These are phyloP conservation scores for Apoda limacodes DNA, from an alignment of 2,888 invertebrate species.

Conservation along the genomic window DNA sequence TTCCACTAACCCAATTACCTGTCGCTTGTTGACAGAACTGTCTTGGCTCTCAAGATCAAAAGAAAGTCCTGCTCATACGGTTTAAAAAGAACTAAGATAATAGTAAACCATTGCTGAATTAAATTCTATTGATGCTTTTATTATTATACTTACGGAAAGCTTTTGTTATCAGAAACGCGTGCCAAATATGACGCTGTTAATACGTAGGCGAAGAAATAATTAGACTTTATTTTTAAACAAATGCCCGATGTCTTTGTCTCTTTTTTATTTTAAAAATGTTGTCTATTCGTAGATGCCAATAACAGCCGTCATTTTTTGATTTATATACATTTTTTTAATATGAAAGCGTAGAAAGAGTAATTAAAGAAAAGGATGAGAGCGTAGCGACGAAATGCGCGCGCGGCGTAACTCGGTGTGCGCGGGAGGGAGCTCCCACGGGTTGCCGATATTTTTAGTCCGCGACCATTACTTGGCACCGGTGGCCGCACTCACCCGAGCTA, in stretches of 20 bases:
- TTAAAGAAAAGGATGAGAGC: no score
- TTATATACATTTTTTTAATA: slow-evolving; percentile 4
- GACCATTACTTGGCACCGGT: slow-evolving; percentile 75
- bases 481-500: slow-evolving; percentile 65
- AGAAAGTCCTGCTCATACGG: no score
- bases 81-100: no score
- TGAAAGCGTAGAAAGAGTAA: slow-evolving; percentile 37
- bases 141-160: no score
- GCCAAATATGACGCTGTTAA: no score
- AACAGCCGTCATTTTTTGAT: neutral
- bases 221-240: neutral
- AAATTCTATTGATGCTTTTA: no score
- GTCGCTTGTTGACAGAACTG: slow-evolving; percentile 59
- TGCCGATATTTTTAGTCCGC: slow-evolving; percentile 75
- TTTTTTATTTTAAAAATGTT: slow-evolving; percentile 4
- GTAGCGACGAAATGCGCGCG: slow-evolving; percentile 62
- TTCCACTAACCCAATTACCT: slow-evolving; percentile 62
- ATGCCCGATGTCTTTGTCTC: neutral
- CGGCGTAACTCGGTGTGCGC: slow-evolving; percentile 58
- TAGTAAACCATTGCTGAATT: no score
- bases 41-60: slow-evolving; percentile 54
- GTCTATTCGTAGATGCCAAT: no score
- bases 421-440: slow-evolving; percentile 71
- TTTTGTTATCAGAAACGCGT: no score
- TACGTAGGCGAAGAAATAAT: no score